Evolutionary conservation across 2,113 vertebrate genomes (phyloP).

Genomic region (Pampusana beccarii): DNA sequence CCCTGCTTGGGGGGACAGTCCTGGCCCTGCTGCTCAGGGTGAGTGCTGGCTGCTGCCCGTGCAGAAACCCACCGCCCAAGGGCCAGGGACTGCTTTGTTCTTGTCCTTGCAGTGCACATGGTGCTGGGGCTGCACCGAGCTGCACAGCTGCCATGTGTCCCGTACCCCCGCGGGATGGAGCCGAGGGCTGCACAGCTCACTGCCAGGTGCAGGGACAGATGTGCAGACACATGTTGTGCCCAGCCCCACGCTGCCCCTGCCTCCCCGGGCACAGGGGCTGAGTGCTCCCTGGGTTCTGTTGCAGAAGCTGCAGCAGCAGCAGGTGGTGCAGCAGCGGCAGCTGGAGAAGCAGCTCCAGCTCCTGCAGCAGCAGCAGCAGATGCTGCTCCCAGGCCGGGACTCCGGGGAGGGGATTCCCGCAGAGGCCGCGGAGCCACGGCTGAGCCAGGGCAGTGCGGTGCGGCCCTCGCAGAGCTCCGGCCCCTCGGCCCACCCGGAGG

Average conservation of each 20-base stretch:
- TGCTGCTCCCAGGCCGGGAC: neutral
- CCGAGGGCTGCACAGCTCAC: too few species aligned
- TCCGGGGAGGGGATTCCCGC: neutral
- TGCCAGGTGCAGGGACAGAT: too few species aligned
- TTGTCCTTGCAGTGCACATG: rapidly evolving
- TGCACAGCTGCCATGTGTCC: neutral
- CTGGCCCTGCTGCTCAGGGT: constrained; percentile 78
- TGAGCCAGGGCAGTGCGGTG: neutral
- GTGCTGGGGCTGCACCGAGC: neutral
- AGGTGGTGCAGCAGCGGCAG: constrained; percentile 72
- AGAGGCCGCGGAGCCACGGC: neutral
- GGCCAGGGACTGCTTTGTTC: neutral
- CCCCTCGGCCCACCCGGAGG: neutral
- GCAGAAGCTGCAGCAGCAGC: constrained; percentile 68
- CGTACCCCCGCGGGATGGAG: too few species aligned
- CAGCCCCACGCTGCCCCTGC: too few species aligned
- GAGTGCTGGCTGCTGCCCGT: neutral
- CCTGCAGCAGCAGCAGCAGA: constrained; percentile 70
- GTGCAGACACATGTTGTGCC: too few species aligned
- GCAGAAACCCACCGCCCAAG: too few species aligned
- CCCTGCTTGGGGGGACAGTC: constrained; percentile 86
- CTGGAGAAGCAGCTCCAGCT: constrained; percentile 73
- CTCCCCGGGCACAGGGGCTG: neutral
- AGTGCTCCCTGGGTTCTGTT: rapidly evolving
- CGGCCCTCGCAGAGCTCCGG: neutral